A percentile compares a stretch with the other conserved stretches of the same genome.
Evolutionary conservation across 2,888 invertebrate genomes (phyloP).

Genomic region (Leptinotarsa peninsularis): DNA sequence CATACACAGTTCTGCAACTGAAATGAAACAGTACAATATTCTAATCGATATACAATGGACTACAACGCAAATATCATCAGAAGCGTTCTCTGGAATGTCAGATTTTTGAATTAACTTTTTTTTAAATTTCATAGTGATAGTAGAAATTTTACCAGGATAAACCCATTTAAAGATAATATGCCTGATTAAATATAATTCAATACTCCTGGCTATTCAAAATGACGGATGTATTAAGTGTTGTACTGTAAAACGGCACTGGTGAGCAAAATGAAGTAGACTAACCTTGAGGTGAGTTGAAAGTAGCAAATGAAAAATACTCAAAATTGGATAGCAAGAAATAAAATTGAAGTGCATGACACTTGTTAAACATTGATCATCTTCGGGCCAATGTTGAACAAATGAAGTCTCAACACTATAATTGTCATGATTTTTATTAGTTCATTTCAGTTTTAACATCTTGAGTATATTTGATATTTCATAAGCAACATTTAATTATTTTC

Average conservation of each 20-base stretch:
- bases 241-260: conserved; percentile 20
- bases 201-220: conserved; percentile 19
- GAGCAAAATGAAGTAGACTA: conserved; percentile 25
- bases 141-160: too few relatives aligned
- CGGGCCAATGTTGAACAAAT: conserved; percentile 51
- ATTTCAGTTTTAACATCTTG: conserved; percentile 41
- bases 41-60: too few relatives aligned
- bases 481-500: conserved; percentile 47
- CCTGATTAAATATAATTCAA: not conserved
- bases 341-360: conserved; percentile 55
- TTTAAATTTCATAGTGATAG: too few relatives aligned
- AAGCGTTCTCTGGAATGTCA: too few relatives aligned
- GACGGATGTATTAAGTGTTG: not conserved
- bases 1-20: not conserved
- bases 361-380: conserved; percentile 49
- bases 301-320: conserved; percentile 47
- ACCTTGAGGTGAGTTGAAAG: conserved; percentile 25
- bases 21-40: not conserved
- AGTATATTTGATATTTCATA: conserved; percentile 36
- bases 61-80: too few relatives aligned
- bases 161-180: too few relatives aligned
- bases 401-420: conserved; percentile 67
- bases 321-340: conserved; percentile 50
- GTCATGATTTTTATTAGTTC: conserved; percentile 65
- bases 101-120: too few relatives aligned